Conservation (phyloP, 2,888 invertebrate species). For the Phengaris alcon region DNA sequence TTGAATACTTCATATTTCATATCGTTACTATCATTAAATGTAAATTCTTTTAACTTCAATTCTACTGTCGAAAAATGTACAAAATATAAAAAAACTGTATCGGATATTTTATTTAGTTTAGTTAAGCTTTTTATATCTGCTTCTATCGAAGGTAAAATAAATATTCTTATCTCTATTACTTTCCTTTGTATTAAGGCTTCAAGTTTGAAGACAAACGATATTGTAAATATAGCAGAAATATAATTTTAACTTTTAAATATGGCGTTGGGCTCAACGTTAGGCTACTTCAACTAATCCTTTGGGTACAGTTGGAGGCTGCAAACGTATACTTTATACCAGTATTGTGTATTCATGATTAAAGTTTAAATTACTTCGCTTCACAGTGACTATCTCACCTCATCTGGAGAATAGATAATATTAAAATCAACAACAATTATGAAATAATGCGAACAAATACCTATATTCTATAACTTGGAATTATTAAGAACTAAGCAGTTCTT, state of each 20-base stretch:
- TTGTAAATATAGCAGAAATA: background rate
- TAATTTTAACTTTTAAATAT: background rate
- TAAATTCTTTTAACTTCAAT: background rate
- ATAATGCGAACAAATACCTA: too few species aligned
- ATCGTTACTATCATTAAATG: slow-evolving; percentile 16
- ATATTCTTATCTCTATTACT: background rate
- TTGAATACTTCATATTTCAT: slow-evolving; percentile 29
- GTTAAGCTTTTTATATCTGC: too few species aligned
- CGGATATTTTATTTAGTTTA: background rate
- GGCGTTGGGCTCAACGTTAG: background rate
- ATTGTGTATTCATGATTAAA: background rate
- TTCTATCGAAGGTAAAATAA: too few species aligned
- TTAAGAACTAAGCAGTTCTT: too few species aligned
- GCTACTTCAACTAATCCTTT: background rate
- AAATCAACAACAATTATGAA: too few species aligned
- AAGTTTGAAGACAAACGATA: background rate
- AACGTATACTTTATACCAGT: background rate
- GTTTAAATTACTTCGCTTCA: background rate
- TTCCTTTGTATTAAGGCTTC: background rate
- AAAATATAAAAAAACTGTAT: background rate
- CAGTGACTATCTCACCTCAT: background rate
- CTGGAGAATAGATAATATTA: background rate
- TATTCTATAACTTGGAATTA: too few species aligned
- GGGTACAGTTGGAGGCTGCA: background rate
- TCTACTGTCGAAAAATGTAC: background rate